Percentiles rank a stretch among this genome's conserved stretches.
Conservation (phyloP, 2,113 vertebrate genomes). For the Nycticebus coucang region DNA sequence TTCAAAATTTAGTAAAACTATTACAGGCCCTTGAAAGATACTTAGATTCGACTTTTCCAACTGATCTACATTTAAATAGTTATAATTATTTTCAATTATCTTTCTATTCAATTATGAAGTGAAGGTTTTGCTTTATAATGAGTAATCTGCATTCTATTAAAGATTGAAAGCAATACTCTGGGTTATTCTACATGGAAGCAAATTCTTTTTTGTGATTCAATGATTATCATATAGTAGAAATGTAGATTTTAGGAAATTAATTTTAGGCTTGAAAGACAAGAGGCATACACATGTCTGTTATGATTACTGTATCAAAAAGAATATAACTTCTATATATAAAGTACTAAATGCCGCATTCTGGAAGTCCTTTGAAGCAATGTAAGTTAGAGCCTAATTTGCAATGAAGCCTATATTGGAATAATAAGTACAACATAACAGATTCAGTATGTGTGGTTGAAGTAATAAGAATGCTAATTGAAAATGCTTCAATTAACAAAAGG, state of each 20-base stretch:
- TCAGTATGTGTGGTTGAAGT: neutral
- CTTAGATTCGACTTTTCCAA: neutral
- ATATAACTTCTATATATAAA: slow-evolving; percentile 31
- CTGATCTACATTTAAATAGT: slow-evolving; percentile 25
- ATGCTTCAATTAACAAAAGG: slow-evolving; percentile 34
- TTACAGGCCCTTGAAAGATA: neutral
- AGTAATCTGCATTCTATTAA: slow-evolving; percentile 38
- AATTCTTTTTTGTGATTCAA: neutral
- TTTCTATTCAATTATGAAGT: slow-evolving; percentile 50
- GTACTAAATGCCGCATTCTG: neutral
- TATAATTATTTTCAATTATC: slow-evolving; percentile 51
- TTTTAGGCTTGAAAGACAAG: slow-evolving; percentile 56
- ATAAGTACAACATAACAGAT: slow-evolving; percentile 49
- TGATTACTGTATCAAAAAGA: neutral
- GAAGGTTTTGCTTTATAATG: slow-evolving; percentile 37
- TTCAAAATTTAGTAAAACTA: slow-evolving; percentile 54
- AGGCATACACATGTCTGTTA: neutral
- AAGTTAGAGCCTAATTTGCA: slow-evolving; percentile 39
- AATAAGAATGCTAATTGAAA: slow-evolving; percentile 50
- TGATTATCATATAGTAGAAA: slow-evolving; percentile 29
- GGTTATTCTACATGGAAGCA: neutral
- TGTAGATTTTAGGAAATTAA: slow-evolving; percentile 48
- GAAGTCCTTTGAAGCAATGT: neutral
- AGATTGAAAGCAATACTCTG: slow-evolving; percentile 7
- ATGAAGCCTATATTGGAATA: neutral